phyloP scores from a whole-genome alignment of 2,113 vertebrate genomes.

The Leptodactylus fuscus region DNA sequence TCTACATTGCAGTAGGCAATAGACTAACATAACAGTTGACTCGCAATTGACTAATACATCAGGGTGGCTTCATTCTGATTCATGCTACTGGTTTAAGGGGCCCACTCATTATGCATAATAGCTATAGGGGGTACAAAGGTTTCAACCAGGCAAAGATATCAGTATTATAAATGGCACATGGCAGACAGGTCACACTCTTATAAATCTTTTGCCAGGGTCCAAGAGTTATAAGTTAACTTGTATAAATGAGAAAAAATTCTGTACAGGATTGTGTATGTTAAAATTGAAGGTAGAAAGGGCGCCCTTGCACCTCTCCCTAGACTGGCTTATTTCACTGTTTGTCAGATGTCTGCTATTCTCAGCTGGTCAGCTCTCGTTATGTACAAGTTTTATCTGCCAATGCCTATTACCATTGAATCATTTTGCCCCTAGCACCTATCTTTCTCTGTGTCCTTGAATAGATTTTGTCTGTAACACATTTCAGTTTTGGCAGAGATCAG shows the following conservation, averaged over 20 bases:
- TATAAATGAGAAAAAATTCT: too few species aligned
- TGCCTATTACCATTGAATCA: neutral
- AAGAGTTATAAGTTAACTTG: too few species aligned
- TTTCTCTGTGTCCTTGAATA: conserved; percentile 2
- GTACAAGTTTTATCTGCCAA: neutral
- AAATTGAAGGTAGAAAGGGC: neutral
- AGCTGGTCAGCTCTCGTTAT: neutral
- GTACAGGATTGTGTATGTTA: neutral
- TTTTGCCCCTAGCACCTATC: neutral
- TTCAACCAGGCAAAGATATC: too few species aligned
- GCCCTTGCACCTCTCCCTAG: neutral
- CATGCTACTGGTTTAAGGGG: too few species aligned
- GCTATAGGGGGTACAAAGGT: too few species aligned
- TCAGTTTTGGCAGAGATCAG: neutral
- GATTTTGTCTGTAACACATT: conserved; percentile 2
- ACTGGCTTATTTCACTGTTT: too few species aligned
- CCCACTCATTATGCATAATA: too few species aligned
- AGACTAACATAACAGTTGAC: too few species aligned
- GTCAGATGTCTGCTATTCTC: neutral
- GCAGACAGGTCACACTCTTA: neutral
- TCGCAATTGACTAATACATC: too few species aligned
- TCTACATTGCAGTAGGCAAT: neutral
- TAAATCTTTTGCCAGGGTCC: neutral
- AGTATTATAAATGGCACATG: neutral
- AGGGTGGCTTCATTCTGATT: too few species aligned